phyloP scores from a whole-genome alignment of 2,888 invertebrate genomes.

The Piscicola geometra region DNA sequence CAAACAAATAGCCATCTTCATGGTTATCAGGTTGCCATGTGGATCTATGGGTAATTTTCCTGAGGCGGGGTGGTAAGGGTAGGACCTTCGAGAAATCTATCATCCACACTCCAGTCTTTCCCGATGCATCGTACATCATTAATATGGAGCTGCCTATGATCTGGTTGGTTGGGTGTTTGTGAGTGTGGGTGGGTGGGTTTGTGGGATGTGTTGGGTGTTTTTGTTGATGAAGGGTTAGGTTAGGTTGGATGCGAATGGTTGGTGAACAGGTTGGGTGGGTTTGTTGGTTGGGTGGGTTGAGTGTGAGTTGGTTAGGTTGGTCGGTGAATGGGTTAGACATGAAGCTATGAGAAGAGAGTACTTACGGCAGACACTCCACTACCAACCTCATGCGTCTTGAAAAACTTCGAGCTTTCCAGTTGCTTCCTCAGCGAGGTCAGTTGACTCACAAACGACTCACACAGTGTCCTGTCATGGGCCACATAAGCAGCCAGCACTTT shows the following conservation, averaged over 20 bases:
- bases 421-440: slow-evolving; percentile 71
- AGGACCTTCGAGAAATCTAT: slow-evolving; percentile 95
- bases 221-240: too few relatives aligned
- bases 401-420: slow-evolving; percentile 82
- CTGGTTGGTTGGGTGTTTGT: slow-evolving; percentile 43
- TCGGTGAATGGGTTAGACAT: too few relatives aligned
- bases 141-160: slow-evolving; percentile 73
- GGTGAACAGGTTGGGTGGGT: too few relatives aligned
- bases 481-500: slow-evolving; percentile 72
- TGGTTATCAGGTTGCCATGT: slow-evolving; percentile 89
- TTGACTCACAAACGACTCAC: slow-evolving; percentile 68
- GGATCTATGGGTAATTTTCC: slow-evolving; percentile 70
- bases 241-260: too few relatives aligned
- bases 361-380: neutral
- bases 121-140: slow-evolving; percentile 81
- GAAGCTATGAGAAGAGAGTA: too few relatives aligned
- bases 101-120: slow-evolving; percentile 81
- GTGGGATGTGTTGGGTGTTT: too few relatives aligned
- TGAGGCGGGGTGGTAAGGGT: slow-evolving; percentile 57
- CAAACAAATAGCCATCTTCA: slow-evolving; percentile 88
- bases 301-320: too few relatives aligned
- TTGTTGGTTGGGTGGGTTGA: neutral
- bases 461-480: slow-evolving; percentile 60
- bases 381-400: slow-evolving; percentile 75
- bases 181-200: too few relatives aligned